Evolutionary conservation across 2,113 vertebrate genomes (phyloP).

Genomic region (Notarius lentiginosus): DNA sequence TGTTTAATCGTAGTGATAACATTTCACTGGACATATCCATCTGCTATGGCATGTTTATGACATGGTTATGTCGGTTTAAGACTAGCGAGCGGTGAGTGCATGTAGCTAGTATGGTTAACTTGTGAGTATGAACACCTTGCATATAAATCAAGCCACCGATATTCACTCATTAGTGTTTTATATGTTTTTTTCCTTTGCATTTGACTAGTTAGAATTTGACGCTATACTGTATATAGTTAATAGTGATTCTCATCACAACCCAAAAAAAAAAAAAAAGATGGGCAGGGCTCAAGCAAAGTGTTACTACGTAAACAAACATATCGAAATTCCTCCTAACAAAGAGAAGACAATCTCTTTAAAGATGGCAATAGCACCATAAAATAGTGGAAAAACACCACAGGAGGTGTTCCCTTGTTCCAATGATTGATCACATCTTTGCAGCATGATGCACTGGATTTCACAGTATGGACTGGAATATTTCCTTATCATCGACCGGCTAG

Average conservation of each 20-base stretch:
- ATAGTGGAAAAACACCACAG: conserved; percentile 22
- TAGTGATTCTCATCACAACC: neutral
- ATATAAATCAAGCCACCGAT: neutral
- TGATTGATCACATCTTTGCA: conserved; percentile 46
- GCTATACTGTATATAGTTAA: neutral
- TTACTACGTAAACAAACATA: conserved; percentile 26
- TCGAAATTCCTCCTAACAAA: neutral
- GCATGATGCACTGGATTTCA: neutral
- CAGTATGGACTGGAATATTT: neutral
- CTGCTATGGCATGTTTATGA: neutral
- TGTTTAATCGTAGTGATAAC: neutral
- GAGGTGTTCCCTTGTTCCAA: conserved; percentile 50
- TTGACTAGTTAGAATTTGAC: neutral
- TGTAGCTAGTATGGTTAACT: neutral
- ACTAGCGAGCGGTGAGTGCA: neutral
- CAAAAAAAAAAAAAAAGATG: neutral
- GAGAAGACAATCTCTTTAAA: neutral
- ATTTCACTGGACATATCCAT: too few relatives aligned
- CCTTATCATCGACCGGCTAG: neutral
- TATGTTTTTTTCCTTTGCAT: neutral
- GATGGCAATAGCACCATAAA: conserved; percentile 46
- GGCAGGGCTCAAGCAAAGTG: neutral
- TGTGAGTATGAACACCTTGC: neutral
- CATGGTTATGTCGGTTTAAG: neutral
- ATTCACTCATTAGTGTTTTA: too few relatives aligned